Conservation (phyloP, 2,888 invertebrate genomes). For the Siphonodentalium dalli region DNA sequence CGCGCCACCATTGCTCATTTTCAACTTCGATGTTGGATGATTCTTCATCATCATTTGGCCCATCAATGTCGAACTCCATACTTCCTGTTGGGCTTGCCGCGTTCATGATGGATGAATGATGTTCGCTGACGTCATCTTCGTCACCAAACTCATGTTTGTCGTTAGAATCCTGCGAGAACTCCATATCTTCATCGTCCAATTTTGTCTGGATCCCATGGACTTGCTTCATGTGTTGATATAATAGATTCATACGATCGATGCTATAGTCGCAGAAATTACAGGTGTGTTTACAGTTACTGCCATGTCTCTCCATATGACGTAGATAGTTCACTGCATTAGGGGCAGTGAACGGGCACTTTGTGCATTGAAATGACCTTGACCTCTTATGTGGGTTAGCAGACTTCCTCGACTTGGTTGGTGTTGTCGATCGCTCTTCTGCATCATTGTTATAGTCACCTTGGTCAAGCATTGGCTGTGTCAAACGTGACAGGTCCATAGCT, state of each 20-base stretch:
- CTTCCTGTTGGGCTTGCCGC: too few species aligned
- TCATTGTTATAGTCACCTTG: constrained; percentile 4
- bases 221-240: constrained; percentile 58
- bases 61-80: too few species aligned
- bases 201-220: constrained; percentile 43
- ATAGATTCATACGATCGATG: constrained; percentile 50
- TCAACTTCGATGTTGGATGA: too few species aligned
- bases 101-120: too few species aligned
- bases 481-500: too few species aligned
- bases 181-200: too few species aligned
- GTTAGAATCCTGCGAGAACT: too few species aligned
- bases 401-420: constrained; percentile 36
- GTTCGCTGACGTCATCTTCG: too few species aligned
- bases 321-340: constrained; percentile 47
- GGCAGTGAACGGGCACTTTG: constrained; percentile 52
- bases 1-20: constrained; percentile 32
- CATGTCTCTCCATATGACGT: constrained; percentile 51
- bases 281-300: constrained; percentile 51
- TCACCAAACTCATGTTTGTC: too few species aligned
- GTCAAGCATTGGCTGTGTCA: too few species aligned
- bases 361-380: constrained; percentile 47
- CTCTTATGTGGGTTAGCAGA: constrained; percentile 42
- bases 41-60: too few species aligned
- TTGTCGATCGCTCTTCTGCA: constrained; percentile 2
- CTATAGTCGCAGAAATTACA: constrained; percentile 60